Percentiles rank a stretch among this genome's conserved stretches.
These are phyloP conservation scores for Villa cingulata DNA, from an alignment of 2,888 invertebrate species.

Conservation along the genomic window DNA sequence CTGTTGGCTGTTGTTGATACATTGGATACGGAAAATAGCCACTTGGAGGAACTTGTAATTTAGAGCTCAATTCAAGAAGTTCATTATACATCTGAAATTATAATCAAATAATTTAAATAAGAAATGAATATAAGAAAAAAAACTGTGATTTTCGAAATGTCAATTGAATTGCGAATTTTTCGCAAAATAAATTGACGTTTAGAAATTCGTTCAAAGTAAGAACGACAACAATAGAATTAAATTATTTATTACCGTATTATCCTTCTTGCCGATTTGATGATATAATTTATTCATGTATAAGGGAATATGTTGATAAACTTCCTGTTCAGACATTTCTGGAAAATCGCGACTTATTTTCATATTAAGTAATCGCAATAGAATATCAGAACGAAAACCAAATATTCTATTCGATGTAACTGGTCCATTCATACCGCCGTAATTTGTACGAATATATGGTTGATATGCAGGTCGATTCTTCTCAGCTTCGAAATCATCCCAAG, in stretches of 20 bases:
- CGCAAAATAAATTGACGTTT: no score
- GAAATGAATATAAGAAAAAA: no score
- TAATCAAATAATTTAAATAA: not conserved
- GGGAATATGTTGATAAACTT: constrained; percentile 48
- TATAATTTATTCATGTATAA: constrained; percentile 41
- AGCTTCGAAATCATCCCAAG: constrained; percentile 95
- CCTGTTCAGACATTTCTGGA: constrained; percentile 46
- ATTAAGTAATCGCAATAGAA: constrained; percentile 31
- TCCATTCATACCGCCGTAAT: constrained; percentile 22
- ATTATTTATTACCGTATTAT: constrained; percentile 25
- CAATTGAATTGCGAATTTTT: no score
- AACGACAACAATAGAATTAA: not conserved
- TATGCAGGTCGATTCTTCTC: constrained; percentile 49
- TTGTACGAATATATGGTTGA: constrained; percentile 26
- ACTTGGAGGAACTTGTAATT: constrained; percentile 30
- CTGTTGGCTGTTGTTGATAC: not conserved
- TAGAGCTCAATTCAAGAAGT: constrained; percentile 26
- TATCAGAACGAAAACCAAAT: constrained; percentile 35
- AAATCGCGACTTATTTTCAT: constrained; percentile 46
- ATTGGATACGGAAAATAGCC: constrained; percentile 34
- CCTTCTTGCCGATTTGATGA: constrained; percentile 41
- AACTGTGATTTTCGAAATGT: not conserved
- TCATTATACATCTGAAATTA: constrained; percentile 30
- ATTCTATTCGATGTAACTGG: constrained; percentile 35
- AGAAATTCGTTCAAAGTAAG: no score